phyloP scores from a whole-genome alignment of 2,888 invertebrate species.

The Conus canariensis region DNA sequence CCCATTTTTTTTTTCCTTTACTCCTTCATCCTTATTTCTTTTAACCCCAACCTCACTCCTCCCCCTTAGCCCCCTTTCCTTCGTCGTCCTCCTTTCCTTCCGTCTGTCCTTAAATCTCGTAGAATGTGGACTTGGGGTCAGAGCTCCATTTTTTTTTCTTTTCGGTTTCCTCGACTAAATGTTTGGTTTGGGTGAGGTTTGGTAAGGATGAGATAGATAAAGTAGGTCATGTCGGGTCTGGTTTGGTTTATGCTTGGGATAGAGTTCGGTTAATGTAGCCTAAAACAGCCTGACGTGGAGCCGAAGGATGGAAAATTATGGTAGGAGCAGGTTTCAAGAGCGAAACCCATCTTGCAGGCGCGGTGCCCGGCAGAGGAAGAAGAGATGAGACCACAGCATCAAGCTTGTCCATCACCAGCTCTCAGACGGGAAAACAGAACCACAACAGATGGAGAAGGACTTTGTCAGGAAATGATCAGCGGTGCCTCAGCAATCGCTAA shows the following conservation, averaged over 20 bases:
- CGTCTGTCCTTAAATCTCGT: neutral
- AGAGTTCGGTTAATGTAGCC: too few species aligned
- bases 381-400: too few species aligned
- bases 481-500: too few species aligned
- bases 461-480: too few species aligned
- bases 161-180: neutral
- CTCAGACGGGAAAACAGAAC: too few species aligned
- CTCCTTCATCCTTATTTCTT: neutral
- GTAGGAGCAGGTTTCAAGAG: too few species aligned
- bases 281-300: too few species aligned
- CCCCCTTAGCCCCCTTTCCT: neutral
- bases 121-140: constrained; percentile 6
- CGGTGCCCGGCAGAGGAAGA: too few species aligned
- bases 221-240: neutral
- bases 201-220: neutral
- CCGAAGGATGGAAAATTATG: too few species aligned
- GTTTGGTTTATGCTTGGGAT: neutral
- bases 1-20: neutral
- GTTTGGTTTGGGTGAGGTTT: neutral
- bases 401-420: too few species aligned
- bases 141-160: neutral
- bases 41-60: neutral
- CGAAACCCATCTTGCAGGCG: too few species aligned
- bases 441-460: too few species aligned
- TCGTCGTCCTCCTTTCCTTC: neutral